phyloP scores from a whole-genome alignment of 2,888 invertebrate species.

The Dermolepida albohirtum region DNA sequence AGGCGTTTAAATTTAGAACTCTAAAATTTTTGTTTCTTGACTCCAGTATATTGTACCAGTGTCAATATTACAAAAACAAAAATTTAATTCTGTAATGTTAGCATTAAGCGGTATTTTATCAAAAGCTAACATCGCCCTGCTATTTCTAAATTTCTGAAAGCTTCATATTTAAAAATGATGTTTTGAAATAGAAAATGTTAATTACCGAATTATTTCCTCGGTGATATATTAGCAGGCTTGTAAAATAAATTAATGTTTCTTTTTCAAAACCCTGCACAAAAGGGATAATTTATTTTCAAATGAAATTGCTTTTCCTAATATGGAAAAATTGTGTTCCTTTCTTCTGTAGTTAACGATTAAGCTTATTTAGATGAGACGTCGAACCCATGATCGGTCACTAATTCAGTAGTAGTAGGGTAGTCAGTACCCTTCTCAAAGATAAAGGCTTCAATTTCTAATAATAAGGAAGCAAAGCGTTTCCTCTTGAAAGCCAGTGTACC shows the following conservation, averaged over 20 bases:
- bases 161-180: conserved; percentile 46
- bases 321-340: conserved; percentile 52
- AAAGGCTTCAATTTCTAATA: conserved; percentile 53
- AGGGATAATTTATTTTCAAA: conserved; percentile 53
- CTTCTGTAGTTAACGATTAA: conserved; percentile 56
- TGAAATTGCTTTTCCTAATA: conserved; percentile 48
- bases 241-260: conserved; percentile 46
- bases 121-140: conserved; percentile 53
- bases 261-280: conserved; percentile 50
- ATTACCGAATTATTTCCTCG: conserved; percentile 51
- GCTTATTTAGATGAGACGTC: conserved; percentile 55
- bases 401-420: conserved; percentile 54
- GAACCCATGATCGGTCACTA: conserved; percentile 54
- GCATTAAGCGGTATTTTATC: conserved; percentile 52
- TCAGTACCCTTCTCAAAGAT: conserved; percentile 54
- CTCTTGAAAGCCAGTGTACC: conserved; percentile 49
- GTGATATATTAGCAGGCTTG: conserved; percentile 49
- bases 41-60: conserved; percentile 48
- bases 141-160: conserved; percentile 54
- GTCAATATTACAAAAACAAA: conserved; percentile 39
- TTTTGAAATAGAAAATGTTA: conserved; percentile 44
- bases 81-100: conserved; percentile 46
- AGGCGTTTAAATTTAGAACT: conserved; percentile 55
- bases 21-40: conserved; percentile 53
- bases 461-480: conserved; percentile 47